Evolutionary conservation across 2,113 vertebrate genomes (phyloP).

Genomic region (Sturnira hondurensis): DNA sequence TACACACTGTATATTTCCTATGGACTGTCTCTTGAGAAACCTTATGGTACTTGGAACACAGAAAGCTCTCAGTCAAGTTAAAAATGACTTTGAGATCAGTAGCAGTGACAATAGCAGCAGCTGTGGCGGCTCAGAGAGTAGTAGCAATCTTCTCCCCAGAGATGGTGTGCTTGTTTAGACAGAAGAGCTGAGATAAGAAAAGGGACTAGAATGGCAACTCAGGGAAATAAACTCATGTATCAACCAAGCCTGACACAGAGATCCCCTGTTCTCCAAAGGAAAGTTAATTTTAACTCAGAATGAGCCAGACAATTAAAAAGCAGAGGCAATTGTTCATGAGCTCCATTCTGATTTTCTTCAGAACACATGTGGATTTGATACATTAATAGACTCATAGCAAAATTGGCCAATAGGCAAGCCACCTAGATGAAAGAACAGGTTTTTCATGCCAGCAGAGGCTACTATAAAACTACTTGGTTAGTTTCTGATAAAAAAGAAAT

Average conservation of each 20-base stretch:
- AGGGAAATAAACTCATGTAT: neutral
- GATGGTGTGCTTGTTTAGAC: conserved; percentile 12
- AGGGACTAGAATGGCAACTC: neutral
- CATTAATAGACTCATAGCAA: conserved; percentile 4
- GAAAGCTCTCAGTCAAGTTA: conserved; percentile 55
- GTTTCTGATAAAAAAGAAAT: conserved; percentile 40
- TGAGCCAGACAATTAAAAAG: conserved; percentile 17
- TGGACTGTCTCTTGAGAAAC: neutral
- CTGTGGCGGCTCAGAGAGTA: neutral
- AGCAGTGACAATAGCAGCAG: conserved; percentile 19
- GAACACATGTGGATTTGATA: conserved; percentile 26
- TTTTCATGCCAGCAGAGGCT: conserved; percentile 23
- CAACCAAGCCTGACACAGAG: neutral
- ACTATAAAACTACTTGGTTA: conserved; percentile 50
- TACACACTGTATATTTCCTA: neutral
- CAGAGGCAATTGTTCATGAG: conserved; percentile 19
- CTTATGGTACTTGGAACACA: conserved; percentile 49
- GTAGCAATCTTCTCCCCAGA: conserved; percentile 19
- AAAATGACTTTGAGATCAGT: conserved; percentile 58
- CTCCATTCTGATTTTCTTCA: conserved; percentile 32
- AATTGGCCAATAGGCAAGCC: conserved; percentile 8
- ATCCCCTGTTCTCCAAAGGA: neutral
- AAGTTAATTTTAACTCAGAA: conserved; percentile 36
- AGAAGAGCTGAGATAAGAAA: neutral
- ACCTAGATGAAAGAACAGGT: neutral